Conservation (phyloP, 2,113 vertebrate species). For the Ceuthmochares aereus region DNA sequence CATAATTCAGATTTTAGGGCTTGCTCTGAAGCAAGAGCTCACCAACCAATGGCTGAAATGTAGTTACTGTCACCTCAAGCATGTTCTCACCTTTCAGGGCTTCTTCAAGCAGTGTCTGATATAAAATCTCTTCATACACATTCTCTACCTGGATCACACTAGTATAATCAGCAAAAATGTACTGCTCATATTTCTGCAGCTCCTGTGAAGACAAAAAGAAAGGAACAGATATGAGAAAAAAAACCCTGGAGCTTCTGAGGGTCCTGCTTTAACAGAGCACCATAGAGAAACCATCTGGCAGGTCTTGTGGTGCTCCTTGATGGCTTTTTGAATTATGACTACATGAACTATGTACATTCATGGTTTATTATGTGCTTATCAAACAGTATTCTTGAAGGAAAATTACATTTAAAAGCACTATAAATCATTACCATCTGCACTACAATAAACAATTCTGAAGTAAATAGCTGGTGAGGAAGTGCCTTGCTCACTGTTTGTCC, state of each 20-base stretch:
- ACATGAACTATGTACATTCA: background rate
- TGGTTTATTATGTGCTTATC: background rate
- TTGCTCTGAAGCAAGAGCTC: background rate
- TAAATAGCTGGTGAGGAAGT: background rate
- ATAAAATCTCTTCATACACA: conserved; percentile 88
- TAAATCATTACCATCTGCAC: background rate
- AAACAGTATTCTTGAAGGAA: background rate
- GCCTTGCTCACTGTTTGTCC: background rate
- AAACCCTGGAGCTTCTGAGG: background rate
- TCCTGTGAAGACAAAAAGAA: conserved; percentile 75
- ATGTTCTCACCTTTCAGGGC: conserved; percentile 83
- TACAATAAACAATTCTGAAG: background rate
- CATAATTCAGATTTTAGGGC: background rate
- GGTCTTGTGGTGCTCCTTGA: background rate
- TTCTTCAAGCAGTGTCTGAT: conserved; percentile 85
- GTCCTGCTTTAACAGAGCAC: background rate
- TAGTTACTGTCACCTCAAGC: background rate
- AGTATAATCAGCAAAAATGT: conserved; percentile 84
- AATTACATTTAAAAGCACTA: background rate
- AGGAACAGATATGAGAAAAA: background rate
- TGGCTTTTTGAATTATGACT: background rate
- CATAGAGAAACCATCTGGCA: background rate
- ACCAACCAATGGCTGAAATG: rapidly evolving
- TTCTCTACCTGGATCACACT: conserved; percentile 90
- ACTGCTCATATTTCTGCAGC: conserved; percentile 85